Base-by-base conservation (phyloP, 2,113 vertebrate species). In the Sinocyclocheilus anophthalmus region DNA sequence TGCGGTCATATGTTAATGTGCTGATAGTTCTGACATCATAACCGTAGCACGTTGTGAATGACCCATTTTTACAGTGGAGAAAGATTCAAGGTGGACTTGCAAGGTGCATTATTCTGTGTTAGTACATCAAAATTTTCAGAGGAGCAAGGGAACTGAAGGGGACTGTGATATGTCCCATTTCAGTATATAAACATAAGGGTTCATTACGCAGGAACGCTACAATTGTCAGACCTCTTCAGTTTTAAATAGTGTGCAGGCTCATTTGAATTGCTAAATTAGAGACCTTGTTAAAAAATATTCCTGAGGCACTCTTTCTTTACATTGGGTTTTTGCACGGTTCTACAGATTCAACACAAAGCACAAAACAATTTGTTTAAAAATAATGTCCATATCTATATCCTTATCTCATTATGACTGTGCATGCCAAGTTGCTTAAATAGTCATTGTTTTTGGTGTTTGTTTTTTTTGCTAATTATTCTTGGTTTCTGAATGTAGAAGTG, bases 241-340 rank as follows among this genome's bases (percentile, higher is more conserved):
- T 73, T 73, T 42, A 73, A 42, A n/a, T 3, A 42, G 70, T 73
- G 37, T 12, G n/a, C 20, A 22, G 70, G 11, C 37, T 73, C 37
- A 73, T 73, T 73, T 73, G 20, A 73, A 73, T 42, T 73, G 37
- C 70, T 73, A 42, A 73, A 42, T 22, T 73, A 42, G 20, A 20
- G 20, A n/a, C 20, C 70, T 73, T 73, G 37, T 73, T 42, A 73
- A 73, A 73, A 42, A 73, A 73, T 39, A 42, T 5, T 42, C 20
- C 20, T 13, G 20, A 42, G 37, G 18, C 70, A 11, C 37, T 42
- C 20, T 72, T 39, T 10, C 37, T 22, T 73, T 42, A 73, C 39
- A 11, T 13, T 73, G 20, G 33, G 14, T 22, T 11, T 0, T 18
- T 39, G 33, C 20, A 39, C 11, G 1, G 18, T 39, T 72, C 10